Base-by-base conservation (phyloP, 1,140 invertebrate species). In the Penaeus chinensis region DNA sequence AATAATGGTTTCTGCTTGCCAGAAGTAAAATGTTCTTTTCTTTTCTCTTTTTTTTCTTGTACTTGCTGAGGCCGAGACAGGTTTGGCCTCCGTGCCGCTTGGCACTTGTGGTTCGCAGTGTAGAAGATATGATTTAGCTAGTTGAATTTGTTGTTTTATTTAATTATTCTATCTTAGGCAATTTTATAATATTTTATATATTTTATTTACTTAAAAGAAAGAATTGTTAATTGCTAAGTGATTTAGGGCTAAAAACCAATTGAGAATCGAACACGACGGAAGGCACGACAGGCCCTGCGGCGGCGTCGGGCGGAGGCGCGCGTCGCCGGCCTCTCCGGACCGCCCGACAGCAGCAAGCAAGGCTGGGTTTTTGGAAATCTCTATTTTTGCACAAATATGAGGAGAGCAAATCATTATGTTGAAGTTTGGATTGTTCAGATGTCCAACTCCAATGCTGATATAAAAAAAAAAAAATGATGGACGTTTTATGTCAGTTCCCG, bases 371-470 rank as follows among this genome's bases (percentile, higher is more conserved):
- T 76, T 16, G 65, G 61, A 85, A 80, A 85, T 85, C 77, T 85
- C 76, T 85, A 85, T 85, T 85, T 85, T 85, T 85, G 84, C 84
- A 85, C 84, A 85, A 85, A 85, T 62, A 24, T 85, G 77, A 78
- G 63, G 79, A 69, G 74, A 47, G 37, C 61, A 32, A 42, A 79
- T 79, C 60, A n/a, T 69, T 69, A 85, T 80, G 84, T 85, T 80
- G n/a, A 85, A 66, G 79, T 20, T 7, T 79, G 76, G 63, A 80
- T 13, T 13, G 54, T 54, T 54, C 54, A 54, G 54, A 54, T 54
- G 16, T 54, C 54, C 54, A 54, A 54, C 54, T 54, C 54, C 54
- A 54, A 54, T 54, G 54, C 54, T 54, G 54, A 54, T 54, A 54
- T n/a, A 54, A 54, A 54, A 54, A 54, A 22, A 47, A 42, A 69